Base-by-base conservation (phyloP, 2,113 vertebrate genomes). In the Coreoperca whiteheadi region DNA sequence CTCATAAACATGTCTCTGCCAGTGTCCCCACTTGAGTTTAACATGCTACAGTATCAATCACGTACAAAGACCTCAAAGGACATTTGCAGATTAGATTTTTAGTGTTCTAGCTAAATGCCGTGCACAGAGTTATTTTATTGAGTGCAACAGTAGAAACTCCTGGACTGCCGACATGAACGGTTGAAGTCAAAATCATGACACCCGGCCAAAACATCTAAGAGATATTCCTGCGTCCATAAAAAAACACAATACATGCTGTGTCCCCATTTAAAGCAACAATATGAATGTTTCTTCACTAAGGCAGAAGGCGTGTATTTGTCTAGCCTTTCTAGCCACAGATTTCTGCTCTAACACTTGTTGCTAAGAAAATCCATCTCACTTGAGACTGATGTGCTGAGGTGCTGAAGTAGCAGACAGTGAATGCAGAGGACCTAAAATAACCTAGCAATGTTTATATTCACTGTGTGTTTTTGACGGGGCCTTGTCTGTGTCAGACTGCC, bases 401-500 rank as follows among this genome's bases (percentile, higher is more conserved):
- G 57, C 41, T 30, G 46, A 63, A 46, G 80, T 1, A 34, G 57
- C 78, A 81, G 61, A 78, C 21, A 10, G 59, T 53, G 65, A 88
- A 83, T 54, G 59, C 43, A 77, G 65, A 69, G n/a, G 30, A 75
- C 4, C 69, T 25, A 23, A 53, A 34, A 10, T 65, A 71, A 80
- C 70, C 37, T 2, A 54, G 59, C 21, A 28, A 18, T 0, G 12
- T n/a, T 48, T 32, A 39, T 39, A 57, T 66, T 72, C 12, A 23
- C 50, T 6, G 10, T 61, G 10, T 61, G 39, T 60, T 50, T 63
- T 11, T n/a, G 41, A 68, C 39, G 48, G 15, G 4, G 3, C 2
- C 6, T 39, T 5, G 54, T 37, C 60, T 37, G 28, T 37, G 51
- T 73, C 23, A 34, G 39, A 59, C 8, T 7, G 28, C 28, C 15